Percentiles rank a stretch among this genome's conserved stretches.
Evolutionary conservation across 2,113 vertebrate genomes (phyloP).

Genomic region (Limanda limanda): DNA sequence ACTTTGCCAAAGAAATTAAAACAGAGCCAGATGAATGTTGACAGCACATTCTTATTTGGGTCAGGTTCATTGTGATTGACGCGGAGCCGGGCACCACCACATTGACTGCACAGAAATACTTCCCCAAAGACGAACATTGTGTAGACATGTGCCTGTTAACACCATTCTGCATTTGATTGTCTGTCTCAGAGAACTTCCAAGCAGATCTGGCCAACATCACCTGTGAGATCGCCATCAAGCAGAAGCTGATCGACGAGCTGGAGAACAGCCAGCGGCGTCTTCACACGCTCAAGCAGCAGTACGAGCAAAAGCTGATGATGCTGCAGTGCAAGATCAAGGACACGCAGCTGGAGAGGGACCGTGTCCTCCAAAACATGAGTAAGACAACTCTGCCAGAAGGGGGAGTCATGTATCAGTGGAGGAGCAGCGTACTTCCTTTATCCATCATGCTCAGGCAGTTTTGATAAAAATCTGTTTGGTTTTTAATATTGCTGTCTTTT

Average conservation of each 20-base stretch:
- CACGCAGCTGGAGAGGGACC: constrained; percentile 95
- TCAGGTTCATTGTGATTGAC: not conserved
- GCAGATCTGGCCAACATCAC: constrained; percentile 97
- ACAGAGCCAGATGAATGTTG: too few species aligned
- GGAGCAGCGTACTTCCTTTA: not conserved
- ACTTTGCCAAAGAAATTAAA: too few species aligned
- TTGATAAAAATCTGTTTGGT: not conserved
- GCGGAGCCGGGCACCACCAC: not conserved
- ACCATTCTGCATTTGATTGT: not conserved
- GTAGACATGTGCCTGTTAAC: not conserved
- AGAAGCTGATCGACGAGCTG: constrained; percentile 97
- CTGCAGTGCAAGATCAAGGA: constrained; percentile 96
- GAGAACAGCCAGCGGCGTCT: constrained; percentile 97
- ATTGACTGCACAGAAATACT: not conserved
- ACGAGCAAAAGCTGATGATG: constrained; percentile 97
- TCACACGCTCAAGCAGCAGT: constrained; percentile 95
- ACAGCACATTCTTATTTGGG: too few species aligned
- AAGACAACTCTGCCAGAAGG: constrained; percentile 34
- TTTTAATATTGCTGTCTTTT: not conserved
- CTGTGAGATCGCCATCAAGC: constrained; percentile 99
- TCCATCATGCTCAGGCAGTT: not conserved
- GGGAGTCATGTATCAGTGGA: not conserved
- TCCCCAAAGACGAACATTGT: not conserved
- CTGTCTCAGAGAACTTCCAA: constrained; percentile 87
- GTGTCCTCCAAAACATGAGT: constrained; percentile 97